Conservation (phyloP, 2,888 invertebrate species). For the Andricus curvator region DNA sequence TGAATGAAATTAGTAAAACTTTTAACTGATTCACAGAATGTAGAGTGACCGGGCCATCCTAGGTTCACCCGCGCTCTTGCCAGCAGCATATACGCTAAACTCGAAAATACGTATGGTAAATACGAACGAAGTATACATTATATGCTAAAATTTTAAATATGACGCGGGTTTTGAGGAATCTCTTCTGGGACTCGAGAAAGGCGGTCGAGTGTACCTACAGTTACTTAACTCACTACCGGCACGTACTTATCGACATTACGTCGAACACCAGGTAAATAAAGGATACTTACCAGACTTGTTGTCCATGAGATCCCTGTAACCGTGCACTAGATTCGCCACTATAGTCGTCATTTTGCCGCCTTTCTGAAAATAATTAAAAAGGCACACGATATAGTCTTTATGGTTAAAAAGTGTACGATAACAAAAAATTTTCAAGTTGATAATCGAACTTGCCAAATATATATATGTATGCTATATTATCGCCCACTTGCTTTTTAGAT, state of each 20-base stretch:
- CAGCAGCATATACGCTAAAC: constrained; percentile 3
- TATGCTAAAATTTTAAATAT: constrained; percentile 40
- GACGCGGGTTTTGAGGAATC: constrained; percentile 42
- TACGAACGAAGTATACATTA: neutral
- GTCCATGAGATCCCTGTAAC: constrained; percentile 87
- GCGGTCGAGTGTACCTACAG: constrained; percentile 44
- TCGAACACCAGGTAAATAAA: constrained; percentile 42
- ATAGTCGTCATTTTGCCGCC: constrained; percentile 81
- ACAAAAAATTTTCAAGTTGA: neutral
- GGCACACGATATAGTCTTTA: constrained; percentile 17
- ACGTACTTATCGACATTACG: constrained; percentile 37
- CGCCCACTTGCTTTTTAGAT: neutral
- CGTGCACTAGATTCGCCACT: constrained; percentile 78
- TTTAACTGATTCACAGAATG: too few relatives aligned
- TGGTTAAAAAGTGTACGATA: neutral
- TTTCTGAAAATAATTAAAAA: constrained; percentile 63
- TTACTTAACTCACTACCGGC: constrained; percentile 36
- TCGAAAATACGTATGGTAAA: constrained; percentile 31
- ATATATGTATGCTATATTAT: neutral
- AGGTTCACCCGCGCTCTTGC: neutral
- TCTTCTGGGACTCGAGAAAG: constrained; percentile 36
- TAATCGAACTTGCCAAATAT: neutral
- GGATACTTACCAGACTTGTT: constrained; percentile 84
- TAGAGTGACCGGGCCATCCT: neutral
- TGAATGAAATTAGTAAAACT: too few relatives aligned